A percentile compares a stretch with the other conserved stretches of the same genome.
phyloP scores from a whole-genome alignment of 2,113 vertebrate species.

The Gadus chalcogrammus region DNA sequence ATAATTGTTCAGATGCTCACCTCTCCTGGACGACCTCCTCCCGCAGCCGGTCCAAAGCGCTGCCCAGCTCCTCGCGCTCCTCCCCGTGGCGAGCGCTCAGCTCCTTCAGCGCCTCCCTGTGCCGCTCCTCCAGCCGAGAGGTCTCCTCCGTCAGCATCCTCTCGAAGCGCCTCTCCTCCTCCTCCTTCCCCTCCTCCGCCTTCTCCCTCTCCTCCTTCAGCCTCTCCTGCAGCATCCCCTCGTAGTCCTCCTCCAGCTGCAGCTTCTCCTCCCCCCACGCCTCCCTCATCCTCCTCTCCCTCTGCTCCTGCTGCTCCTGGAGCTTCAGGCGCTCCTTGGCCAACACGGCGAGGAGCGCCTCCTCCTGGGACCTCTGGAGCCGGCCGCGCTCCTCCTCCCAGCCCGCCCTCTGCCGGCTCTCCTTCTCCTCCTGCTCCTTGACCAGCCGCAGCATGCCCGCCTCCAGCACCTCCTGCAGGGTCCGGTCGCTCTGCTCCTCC shows the following conservation, averaged over 20 bases:
- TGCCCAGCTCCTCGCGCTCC: constrained; percentile 73
- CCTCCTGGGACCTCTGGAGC: constrained; percentile 63
- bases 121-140: constrained; percentile 56
- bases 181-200: constrained; percentile 48
- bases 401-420: constrained; percentile 54
- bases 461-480: constrained; percentile 68
- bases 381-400: constrained; percentile 62
- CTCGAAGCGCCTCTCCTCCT: constrained; percentile 49
- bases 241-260: constrained; percentile 65
- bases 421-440: constrained; percentile 68
- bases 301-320: constrained; percentile 58
- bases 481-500: constrained; percentile 60
- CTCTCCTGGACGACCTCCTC: constrained; percentile 79
- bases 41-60: constrained; percentile 72
- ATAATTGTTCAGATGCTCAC: constrained; percentile 67
- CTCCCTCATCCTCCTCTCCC: constrained; percentile 53
- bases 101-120: constrained; percentile 68
- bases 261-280: constrained; percentile 68
- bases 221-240: constrained; percentile 69
- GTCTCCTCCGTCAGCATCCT: constrained; percentile 64
- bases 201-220: constrained; percentile 60
- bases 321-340: constrained; percentile 48
- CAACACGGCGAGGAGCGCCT: constrained; percentile 53
- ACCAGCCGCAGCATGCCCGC: constrained; percentile 58
- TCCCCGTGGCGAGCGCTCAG: constrained; percentile 58